Conservation (phyloP, 2,797 vertebrate genomes). For the Macroramphosus scolopax region DNA sequence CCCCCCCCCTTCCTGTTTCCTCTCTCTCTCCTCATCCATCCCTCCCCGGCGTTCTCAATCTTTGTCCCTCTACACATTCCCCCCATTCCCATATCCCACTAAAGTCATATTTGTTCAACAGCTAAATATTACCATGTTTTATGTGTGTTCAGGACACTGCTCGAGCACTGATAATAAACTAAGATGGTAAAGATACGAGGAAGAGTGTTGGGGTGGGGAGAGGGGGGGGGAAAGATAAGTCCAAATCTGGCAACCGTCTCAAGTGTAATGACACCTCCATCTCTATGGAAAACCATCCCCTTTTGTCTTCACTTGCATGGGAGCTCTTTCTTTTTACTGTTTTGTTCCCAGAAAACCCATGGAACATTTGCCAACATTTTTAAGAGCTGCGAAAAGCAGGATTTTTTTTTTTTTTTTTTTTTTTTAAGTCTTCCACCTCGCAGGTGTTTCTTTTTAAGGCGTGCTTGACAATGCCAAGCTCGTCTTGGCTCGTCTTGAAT, state of each 20-base stretch:
- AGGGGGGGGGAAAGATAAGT: slow-evolving; percentile 56
- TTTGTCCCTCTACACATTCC: slow-evolving; percentile 59
- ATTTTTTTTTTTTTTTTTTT: slow-evolving; percentile 65
- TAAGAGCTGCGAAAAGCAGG: slow-evolving; percentile 78
- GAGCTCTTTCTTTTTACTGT: slow-evolving; percentile 73
- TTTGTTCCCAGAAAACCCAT: slow-evolving; percentile 76
- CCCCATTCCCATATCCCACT: slow-evolving; percentile 56
- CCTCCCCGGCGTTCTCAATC: slow-evolving; percentile 51
- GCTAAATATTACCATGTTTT: slow-evolving; percentile 56
- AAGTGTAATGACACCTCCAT: slow-evolving; percentile 77
- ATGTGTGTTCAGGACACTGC: slow-evolving; percentile 42
- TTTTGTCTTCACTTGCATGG: slow-evolving; percentile 77
- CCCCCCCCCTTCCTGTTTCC: slow-evolving; percentile 51
- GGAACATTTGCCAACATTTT: slow-evolving; percentile 79
- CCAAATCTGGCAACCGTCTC: slow-evolving; percentile 75
- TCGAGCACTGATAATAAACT: slow-evolving; percentile 46
- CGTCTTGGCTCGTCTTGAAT: slow-evolving; percentile 77
- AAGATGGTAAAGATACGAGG: slow-evolving; percentile 59
- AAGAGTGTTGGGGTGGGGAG: slow-evolving; percentile 30
- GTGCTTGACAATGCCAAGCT: slow-evolving; percentile 76
- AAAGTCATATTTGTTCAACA: slow-evolving; percentile 55
- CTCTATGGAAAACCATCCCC: slow-evolving; percentile 73
- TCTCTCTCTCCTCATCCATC: slow-evolving; percentile 50
- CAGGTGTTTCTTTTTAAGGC: slow-evolving; percentile 81
- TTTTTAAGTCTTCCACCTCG: slow-evolving; percentile 77